phyloP scores from a whole-genome alignment of 2,797 vertebrate genomes.

The Helicolenus hilgendorfi region DNA sequence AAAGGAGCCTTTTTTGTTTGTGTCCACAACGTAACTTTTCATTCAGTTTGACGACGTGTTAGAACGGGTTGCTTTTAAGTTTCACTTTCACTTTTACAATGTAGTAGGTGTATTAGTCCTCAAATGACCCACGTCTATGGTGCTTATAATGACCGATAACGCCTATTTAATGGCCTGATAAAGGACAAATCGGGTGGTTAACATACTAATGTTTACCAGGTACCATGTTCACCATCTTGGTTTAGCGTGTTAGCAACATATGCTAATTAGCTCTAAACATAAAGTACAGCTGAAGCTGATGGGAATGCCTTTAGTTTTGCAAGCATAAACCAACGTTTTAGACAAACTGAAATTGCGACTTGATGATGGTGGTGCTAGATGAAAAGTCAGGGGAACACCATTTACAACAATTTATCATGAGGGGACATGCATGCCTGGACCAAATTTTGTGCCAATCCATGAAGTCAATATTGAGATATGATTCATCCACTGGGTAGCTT shows the following conservation, averaged over 20 bases:
- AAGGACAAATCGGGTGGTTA: neutral
- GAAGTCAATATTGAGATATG: neutral
- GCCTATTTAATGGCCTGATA: neutral
- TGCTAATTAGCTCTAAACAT: neutral
- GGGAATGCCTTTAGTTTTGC: neutral
- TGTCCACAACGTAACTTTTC: neutral
- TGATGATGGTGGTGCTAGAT: neutral
- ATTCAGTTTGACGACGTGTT: neutral
- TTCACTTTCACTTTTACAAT: too few relatives aligned
- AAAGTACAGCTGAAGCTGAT: neutral
- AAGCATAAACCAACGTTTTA: neutral
- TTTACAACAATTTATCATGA: neutral
- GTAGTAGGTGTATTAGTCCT: too few relatives aligned
- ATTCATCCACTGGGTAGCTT: too few relatives aligned
- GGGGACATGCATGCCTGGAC: neutral
- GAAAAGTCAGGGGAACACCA: neutral
- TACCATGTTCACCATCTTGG: neutral
- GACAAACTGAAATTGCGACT: neutral
- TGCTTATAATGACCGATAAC: neutral
- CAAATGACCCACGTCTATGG: neutral
- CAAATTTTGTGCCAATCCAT: neutral
- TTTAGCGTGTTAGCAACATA: neutral
- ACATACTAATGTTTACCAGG: neutral
- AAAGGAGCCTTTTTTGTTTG: neutral
- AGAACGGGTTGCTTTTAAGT: too few relatives aligned